Evolutionary conservation across 2,113 vertebrate species (phyloP).

Genomic region (Archocentrus centrarchus): DNA sequence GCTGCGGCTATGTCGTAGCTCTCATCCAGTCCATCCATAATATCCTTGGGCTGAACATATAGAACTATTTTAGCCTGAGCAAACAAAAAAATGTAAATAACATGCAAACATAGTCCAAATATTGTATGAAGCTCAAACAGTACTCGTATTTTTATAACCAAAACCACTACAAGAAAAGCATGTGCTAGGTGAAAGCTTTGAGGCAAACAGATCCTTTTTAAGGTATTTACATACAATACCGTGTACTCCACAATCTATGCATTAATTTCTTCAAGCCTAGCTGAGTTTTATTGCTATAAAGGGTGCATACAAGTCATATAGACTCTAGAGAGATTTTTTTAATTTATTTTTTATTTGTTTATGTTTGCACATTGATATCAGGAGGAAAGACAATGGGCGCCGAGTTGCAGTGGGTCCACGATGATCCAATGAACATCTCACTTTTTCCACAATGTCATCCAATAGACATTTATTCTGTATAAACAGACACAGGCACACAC

Average conservation of each 20-base stretch:
- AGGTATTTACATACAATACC: neutral
- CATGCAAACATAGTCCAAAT: no score
- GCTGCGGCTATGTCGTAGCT: neutral
- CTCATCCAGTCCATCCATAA: neutral
- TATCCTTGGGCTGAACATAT: neutral
- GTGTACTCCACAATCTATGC: neutral
- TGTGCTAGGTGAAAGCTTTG: no score
- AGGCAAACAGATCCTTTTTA: neutral
- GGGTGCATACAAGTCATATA: neutral
- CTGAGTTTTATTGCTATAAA: neutral
- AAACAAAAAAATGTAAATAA: no score
- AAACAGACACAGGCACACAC: conserved; percentile 13
- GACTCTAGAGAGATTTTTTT: neutral
- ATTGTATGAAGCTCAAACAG: no score
- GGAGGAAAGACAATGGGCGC: neutral
- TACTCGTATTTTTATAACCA: no score
- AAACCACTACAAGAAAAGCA: no score
- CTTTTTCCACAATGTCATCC: conserved; percentile 60
- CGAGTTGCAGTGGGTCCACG: neutral
- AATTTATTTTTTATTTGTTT: conserved; percentile 32
- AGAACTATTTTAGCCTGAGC: no score
- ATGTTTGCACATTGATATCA: conserved; percentile 26
- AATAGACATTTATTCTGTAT: conserved; percentile 37
- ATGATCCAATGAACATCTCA: conserved; percentile 43
- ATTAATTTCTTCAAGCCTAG: neutral